Evolutionary conservation across 2,113 vertebrate species (phyloP), one percentile per base, ranked within the genome.

Genomic region (Heptranchias perlo): DNA sequence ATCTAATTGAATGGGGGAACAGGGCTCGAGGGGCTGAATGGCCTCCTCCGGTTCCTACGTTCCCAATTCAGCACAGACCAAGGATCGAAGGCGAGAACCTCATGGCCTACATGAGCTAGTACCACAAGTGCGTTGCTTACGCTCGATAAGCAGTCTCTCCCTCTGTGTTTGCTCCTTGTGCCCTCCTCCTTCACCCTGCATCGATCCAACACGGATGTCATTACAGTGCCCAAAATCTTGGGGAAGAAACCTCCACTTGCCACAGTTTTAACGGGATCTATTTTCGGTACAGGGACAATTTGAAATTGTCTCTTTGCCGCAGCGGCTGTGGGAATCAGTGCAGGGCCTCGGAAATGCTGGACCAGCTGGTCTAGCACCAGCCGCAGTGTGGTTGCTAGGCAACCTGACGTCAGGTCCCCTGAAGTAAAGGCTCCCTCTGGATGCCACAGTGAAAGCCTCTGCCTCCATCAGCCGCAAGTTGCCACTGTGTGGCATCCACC

Each of bases 381-480:
- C 67, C 67, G 10, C 65, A 67, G 25, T 47, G 82, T 7, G 82
- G 82, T 84, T 86, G 47, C 44, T 6, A 8, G 39, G 82, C 82
- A 86, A 86, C 82, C 82, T 86, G 82, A 86, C 82, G 82, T 86
- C 82, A 86, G 82, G 44, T 82, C 39, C 78, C 78, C 14, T 44
- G 39, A 47, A 82, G 21, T 82, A 39, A 18, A 18, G 23, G 18
- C 82, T 86, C 82, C 82, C 21, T 21, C 44, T 28, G 82, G 82
- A 86, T 86, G 44, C 82, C 82, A 8, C 44, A 2, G 82, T 49
- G 82, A 86, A 39, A 13, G 39, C 8, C 49, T 31, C 49, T 0
- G 49, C 86, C 23, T 10, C 49, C 49, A 18, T 3, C 47, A 11
- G 49, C 1, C 21, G 4, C 44, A 76, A 76, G 69, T 76, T 84